Conservation (phyloP, 1,140 invertebrate species). For the Contarinia nasturtii region DNA sequence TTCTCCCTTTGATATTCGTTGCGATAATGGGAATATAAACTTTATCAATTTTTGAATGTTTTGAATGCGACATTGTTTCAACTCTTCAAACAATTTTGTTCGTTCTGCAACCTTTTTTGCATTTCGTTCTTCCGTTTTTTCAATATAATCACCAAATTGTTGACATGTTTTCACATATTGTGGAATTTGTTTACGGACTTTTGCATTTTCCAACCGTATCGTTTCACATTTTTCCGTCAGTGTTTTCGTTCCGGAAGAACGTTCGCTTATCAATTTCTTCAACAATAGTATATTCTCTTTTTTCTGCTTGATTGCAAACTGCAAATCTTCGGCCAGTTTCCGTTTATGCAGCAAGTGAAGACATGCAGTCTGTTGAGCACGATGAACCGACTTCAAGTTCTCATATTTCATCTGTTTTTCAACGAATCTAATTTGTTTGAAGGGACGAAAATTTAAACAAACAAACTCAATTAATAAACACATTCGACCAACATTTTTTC, state of each 20-base stretch:
- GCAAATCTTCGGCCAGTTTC: slow-evolving; percentile 33
- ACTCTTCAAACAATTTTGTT: slow-evolving; percentile 27
- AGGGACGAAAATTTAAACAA: not conserved
- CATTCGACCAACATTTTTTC: not conserved
- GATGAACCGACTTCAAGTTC: slow-evolving; percentile 29
- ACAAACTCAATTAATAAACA: not conserved
- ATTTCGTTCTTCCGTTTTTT: slow-evolving; percentile 27
- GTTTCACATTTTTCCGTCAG: slow-evolving; percentile 27
- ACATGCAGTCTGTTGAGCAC: slow-evolving; percentile 30
- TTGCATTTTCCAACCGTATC: slow-evolving; percentile 31
- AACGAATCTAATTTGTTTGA: slow-evolving; percentile 24
- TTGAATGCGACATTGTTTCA: slow-evolving; percentile 36
- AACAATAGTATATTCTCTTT: slow-evolving; percentile 36
- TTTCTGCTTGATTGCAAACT: slow-evolving; percentile 36
- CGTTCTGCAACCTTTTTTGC: slow-evolving; percentile 29
- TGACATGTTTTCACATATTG: slow-evolving; percentile 37
- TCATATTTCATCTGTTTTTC: slow-evolving; percentile 38
- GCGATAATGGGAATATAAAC: slow-evolving; percentile 49
- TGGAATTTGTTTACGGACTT: slow-evolving; percentile 30
- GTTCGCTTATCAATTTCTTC: slow-evolving; percentile 34
- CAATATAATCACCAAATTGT: slow-evolving; percentile 34
- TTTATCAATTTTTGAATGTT: slow-evolving; percentile 43
- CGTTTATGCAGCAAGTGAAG: slow-evolving; percentile 29
- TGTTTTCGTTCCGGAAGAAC: slow-evolving; percentile 27
- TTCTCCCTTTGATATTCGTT: slow-evolving; percentile 17